Base-by-base conservation (phyloP, 2,888 invertebrate genomes). In the Pristionchus maxplancki region DNA sequence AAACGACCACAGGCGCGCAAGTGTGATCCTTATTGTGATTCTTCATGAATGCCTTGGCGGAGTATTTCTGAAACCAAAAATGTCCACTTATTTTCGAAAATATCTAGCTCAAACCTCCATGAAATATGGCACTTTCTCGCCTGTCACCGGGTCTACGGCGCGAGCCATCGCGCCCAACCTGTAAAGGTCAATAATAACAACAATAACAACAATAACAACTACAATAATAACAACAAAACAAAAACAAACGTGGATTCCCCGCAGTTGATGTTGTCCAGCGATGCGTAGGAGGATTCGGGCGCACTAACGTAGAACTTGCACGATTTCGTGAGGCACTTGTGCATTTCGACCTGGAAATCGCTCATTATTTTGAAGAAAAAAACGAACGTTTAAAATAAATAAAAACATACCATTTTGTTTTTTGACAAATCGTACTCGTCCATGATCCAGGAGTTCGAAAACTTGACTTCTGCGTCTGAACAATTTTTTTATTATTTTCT, bases 11-110 rank as follows among this genome's bases (percentile, higher is more conserved):
- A 4, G 71, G 71, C 20, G 37, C 71, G 71, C 71, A 71, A 6
- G 71, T 37, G 20, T 71, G 37, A 17, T 71, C 37, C 2, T 24
- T 37, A 37, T 71, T 71, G 17, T 15, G 71, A 20, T 71, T 71
- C 71, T 71, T 71, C 71, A 71, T 71, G 71, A 71, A 71, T 6
- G 71, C 71, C 71, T 71, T 71, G 71, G 71, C 71, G 20, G 71
- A 71, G 71, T 71, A 71, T 37, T n/a, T 71, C 71, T 71, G 37
- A 17, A 37, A 34, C 11, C 31, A 34, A 1, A 58, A 31, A 31
- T 67, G 15, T 24, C 8, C 17, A 67, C 1, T 31, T 1, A 67
- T 64, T 64, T n/a, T 28, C 28, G 62, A 62, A 3, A 20, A 58
- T n/a, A n/a, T n/a, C n/a, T 9, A 62, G 5, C 31, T 64, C 5